These are phyloP conservation scores for Scaptomyza montana DNA, from an alignment of 1,140 invertebrate genomes.

Conservation along the genomic window DNA sequence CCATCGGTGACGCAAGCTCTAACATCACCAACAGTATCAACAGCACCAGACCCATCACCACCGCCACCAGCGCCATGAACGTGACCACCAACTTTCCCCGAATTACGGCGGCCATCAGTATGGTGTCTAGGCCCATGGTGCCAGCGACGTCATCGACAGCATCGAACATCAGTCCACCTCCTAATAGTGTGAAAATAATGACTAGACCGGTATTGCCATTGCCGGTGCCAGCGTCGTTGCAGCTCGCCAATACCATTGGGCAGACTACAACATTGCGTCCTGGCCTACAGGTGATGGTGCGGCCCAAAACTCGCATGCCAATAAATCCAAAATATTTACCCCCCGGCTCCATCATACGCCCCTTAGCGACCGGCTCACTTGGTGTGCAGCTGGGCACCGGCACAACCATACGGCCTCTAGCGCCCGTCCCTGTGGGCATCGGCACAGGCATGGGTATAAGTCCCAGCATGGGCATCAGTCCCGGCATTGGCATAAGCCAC, in stretches of 20 bases:
- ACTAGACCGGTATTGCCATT: not conserved
- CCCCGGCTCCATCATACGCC: not conserved
- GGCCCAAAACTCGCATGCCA: not conserved
- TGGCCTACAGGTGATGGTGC: not conserved
- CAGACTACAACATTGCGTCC: not conserved
- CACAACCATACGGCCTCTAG: not conserved
- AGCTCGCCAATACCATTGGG: not conserved
- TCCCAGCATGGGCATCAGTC: too few relatives aligned
- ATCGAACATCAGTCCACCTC: too few relatives aligned
- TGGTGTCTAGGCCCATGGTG: constrained; percentile 2
- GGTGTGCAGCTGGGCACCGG: not conserved
- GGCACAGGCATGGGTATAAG: too few relatives aligned
- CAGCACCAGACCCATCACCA: not conserved
- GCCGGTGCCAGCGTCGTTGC: not conserved
- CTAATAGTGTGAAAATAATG: too few relatives aligned
- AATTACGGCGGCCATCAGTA: constrained; percentile 15
- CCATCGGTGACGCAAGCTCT: too few relatives aligned
- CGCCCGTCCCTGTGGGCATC: too few relatives aligned
- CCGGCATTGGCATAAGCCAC: too few relatives aligned
- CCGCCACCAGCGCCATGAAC: too few relatives aligned
- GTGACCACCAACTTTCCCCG: constrained; percentile 15
- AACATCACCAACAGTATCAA: not conserved
- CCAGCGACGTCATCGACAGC: too few relatives aligned
- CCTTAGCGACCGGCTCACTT: not conserved
- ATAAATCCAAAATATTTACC: too few relatives aligned